Evolutionary conservation across 92 coral and sea anemone genomes (phyloP).

Genomic region (Pocillopora grandis): DNA sequence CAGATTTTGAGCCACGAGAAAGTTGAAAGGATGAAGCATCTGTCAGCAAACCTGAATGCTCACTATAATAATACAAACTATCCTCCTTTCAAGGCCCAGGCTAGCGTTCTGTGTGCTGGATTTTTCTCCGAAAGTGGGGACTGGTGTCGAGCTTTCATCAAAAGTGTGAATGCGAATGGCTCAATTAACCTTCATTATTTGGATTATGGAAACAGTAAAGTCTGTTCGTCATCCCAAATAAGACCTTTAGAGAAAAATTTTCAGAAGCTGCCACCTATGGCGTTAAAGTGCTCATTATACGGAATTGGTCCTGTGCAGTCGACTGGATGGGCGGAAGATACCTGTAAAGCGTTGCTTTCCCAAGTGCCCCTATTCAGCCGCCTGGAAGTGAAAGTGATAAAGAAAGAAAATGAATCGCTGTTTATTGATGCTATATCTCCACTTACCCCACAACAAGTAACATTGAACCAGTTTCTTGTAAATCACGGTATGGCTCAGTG

Average conservation of each 20-base stretch:
- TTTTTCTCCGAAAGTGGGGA: conserved; percentile 49
- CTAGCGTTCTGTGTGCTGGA: conserved; percentile 64
- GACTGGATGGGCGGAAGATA: conserved; percentile 64
- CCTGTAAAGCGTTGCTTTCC: conserved; percentile 45
- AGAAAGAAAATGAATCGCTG: conserved; percentile 41
- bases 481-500: conserved; percentile 26
- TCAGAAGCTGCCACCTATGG: conserved; percentile 58
- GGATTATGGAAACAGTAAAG: conserved; percentile 81
- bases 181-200: conserved; percentile 57
- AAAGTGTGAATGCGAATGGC: conserved; percentile 47
- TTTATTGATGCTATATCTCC: conserved; percentile 52
- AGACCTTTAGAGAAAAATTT: conserved; percentile 77
- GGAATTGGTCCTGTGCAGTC: conserved; percentile 56
- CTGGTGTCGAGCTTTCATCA: conserved; percentile 79
- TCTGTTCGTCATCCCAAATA: conserved; percentile 43
- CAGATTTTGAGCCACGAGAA: conserved; percentile 49
- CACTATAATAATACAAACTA: conserved; percentile 45
- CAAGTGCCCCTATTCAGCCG: conserved; percentile 52
- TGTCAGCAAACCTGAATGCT: conserved; percentile 40
- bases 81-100: conserved; percentile 40
- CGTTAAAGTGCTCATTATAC: conserved; percentile 69
- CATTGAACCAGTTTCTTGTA: conserved; percentile 33
- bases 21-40: conserved; percentile 29
- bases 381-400: conserved; percentile 38
- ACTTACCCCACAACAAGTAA: conserved; percentile 16